Evolutionary conservation across 2,113 vertebrate genomes (phyloP), one percentile per base, ranked within the genome.

Genomic region (Columba livia): DNA sequence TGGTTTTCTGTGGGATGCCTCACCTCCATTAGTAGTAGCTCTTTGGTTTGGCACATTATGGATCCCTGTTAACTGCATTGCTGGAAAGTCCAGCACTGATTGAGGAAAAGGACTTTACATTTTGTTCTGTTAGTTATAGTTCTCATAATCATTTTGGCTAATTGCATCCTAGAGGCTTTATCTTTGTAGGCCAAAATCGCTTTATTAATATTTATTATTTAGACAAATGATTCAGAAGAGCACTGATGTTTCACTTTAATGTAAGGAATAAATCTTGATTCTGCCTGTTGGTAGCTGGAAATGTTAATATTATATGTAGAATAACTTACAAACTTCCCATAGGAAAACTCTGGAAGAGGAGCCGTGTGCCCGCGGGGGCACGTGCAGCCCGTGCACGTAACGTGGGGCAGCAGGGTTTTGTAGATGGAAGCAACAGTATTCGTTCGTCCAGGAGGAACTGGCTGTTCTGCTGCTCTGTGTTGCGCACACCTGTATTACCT

Each of bases 261-360:
- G 21, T 36, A 56, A 84, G 48, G 56, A 51, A 74, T 80, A 82
- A 58, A 87, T 92, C 53, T 85, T 61, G 58, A 53, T 74, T 84
- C 54, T 40, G 28, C 47, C 69, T 67, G n/a, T 32, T 44, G 40
- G 26, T 79, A 78, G 34, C 65, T 83, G 51, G 57, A 92, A 94
- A 96, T 88, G 81, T 91, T 94, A 95, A 88, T 62, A 53, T 36
- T 53, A 29, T n/a, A 29, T 34, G 89, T 94, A 83, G 94, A 73
- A 60, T 42, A 42, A 53, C 62, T 80, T 90, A 60, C 66, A 44
- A 79, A 42, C 40, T 14, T 14, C 40, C 40, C 12, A 5, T 79
- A 91, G 80, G 40, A 21, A 15, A 73, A 61, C 51, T 80, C 77
- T 80, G 71, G 86, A 70, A 84, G 65, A 75, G 81, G 42, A 89